Evolutionary conservation across 2,113 vertebrate species (phyloP), one percentile per base, ranked within the genome.

Genomic region (Hyperopisus bebe): DNA sequence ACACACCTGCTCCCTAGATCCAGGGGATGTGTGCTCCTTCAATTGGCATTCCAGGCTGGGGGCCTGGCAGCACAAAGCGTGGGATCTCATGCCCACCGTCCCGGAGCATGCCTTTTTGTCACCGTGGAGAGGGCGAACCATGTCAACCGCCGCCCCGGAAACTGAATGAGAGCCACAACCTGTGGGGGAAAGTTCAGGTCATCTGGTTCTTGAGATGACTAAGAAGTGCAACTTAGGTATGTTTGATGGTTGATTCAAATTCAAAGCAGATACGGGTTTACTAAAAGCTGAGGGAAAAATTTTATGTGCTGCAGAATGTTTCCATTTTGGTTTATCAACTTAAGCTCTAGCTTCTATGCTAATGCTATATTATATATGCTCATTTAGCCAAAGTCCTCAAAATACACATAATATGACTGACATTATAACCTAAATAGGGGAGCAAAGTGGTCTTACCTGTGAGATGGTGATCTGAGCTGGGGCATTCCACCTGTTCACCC

Each of bases 101-200:
- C 91, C 91, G 0, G 62, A 11, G 10, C 97, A 97, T 3, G 44
- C 92, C 42, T 90, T 93, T 10, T 85, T 66, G 3, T 88, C 39
- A 0, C 88, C 92, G 21, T 9, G 35, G 15, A 89, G 7, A 0
- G 96, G 95, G 42, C 91, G 92, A 2, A 91, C 91, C 0, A 88
- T 66, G 0, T 92, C 91, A 0, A 92, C 90, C n/a, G 66, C 82
- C 11, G 21, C 88, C 17, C 84, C 31, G 0, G 88, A 39, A 0
- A 77, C 50, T 53, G 96, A 95, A 62, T 93, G 93, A 44, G 95
- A 95, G 5, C 96, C 94, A 88, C 97, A 97, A 1, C 97, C 97
- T 98, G 91, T 5, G 88, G 53, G 90, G 90, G 13, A 47, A 87
- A 90, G 13, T 10, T 77, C 35, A 13, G 17, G 24, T 24, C 27